phyloP scores from a whole-genome alignment of 2,888 invertebrate genomes.

The Dascillus cervinus region DNA sequence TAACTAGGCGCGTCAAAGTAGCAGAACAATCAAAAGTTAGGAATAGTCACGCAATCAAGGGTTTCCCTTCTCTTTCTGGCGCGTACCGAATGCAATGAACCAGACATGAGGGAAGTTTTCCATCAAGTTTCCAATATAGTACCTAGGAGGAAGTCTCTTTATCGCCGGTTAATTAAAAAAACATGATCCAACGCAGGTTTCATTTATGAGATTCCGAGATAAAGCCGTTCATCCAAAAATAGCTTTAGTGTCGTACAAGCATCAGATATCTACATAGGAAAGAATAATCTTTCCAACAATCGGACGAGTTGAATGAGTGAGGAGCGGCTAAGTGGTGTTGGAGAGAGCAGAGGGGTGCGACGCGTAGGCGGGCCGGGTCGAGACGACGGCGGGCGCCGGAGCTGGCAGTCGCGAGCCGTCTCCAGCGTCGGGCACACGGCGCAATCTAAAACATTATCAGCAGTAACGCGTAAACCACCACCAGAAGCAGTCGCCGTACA shows the following conservation, averaged over 20 bases:
- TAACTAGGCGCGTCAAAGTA: too few species aligned
- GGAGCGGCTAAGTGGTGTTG: conserved; percentile 22
- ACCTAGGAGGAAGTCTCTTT: too few species aligned
- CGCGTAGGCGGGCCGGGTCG: conserved; percentile 34
- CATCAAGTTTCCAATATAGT: too few species aligned
- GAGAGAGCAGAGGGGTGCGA: conserved; percentile 16
- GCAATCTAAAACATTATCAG: conserved; percentile 12
- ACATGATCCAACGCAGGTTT: too few species aligned
- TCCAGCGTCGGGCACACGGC: conserved; percentile 27
- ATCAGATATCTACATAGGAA: conserved; percentile 10
- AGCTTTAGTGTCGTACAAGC: background rate
- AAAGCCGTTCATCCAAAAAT: background rate
- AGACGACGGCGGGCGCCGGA: conserved; percentile 30
- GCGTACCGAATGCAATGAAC: too few species aligned
- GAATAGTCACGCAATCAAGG: too few species aligned
- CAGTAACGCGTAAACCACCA: background rate
- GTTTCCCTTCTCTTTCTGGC: too few species aligned
- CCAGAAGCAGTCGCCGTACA: too few species aligned
- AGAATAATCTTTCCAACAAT: conserved; percentile 13
- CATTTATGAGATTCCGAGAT: too few species aligned
- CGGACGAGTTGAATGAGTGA: conserved; percentile 35
- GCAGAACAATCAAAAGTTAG: too few species aligned
- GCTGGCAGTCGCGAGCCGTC: conserved; percentile 45
- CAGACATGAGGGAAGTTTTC: too few species aligned
- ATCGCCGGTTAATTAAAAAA: too few species aligned